Conservation (phyloP, 1,140 invertebrate genomes). For the Drosophila pectinifera region DNA sequence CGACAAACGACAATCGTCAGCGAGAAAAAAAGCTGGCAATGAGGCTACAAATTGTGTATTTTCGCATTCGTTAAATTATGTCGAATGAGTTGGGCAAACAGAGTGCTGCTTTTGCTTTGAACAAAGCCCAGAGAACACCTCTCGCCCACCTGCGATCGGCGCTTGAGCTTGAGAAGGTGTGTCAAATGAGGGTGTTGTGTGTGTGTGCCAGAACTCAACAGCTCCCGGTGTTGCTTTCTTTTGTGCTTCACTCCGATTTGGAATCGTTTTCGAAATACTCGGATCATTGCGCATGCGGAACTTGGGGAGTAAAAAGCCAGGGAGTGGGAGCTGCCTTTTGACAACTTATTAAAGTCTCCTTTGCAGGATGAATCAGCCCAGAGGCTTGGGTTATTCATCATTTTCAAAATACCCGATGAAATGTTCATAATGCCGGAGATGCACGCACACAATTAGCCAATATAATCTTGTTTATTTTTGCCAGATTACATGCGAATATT, state of each 20-base stretch:
- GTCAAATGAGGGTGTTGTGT: constrained; percentile 42
- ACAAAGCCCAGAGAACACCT: constrained; percentile 29
- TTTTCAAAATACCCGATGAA: constrained; percentile 33
- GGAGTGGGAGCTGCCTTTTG: constrained; percentile 18
- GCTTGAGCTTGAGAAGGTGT: constrained; percentile 25
- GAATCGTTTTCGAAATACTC: constrained; percentile 15
- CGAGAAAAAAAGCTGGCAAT: constrained; percentile 41
- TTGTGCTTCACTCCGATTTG: constrained; percentile 39
- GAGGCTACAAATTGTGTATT: constrained; percentile 68
- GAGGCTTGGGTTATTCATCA: constrained; percentile 30
- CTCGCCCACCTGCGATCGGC: constrained; percentile 33
- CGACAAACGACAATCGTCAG: constrained; percentile 23
- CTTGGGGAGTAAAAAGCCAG: constrained; percentile 10
- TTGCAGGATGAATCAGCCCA: constrained; percentile 31
- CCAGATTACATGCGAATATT: constrained; percentile 27
- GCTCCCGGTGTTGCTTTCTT: constrained; percentile 66
- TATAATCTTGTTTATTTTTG: constrained; percentile 46
- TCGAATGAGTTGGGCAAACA: constrained; percentile 76
- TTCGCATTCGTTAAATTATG: constrained; percentile 59
- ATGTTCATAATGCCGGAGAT: constrained; percentile 5
- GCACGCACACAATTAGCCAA: constrained; percentile 26
- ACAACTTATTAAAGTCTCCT: constrained; percentile 23
- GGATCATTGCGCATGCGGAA: constrained; percentile 55
- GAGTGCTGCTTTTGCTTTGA: constrained; percentile 15
- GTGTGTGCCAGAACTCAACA: constrained; percentile 22